Conservation (phyloP, 1,140 invertebrate genomes). For the Platorchestia sp. region DNA sequence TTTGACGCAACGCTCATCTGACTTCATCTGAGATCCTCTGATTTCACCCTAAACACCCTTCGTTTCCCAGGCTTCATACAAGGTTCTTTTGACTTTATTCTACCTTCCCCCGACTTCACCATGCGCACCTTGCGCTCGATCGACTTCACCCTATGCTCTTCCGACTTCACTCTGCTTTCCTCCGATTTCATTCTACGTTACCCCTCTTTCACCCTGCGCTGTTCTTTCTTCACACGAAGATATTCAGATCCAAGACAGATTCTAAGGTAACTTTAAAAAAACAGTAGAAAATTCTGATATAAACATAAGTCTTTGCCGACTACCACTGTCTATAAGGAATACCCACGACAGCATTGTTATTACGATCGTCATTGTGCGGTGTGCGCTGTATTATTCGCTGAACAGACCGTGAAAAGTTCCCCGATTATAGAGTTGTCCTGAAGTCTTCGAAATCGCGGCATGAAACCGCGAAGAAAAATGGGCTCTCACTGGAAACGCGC, state of each 20-base stretch:
- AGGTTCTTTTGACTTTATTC: too few species aligned
- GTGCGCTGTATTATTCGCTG: neutral
- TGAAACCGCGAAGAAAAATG: neutral
- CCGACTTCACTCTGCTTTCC: too few species aligned
- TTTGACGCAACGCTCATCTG: too few species aligned
- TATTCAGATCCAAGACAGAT: neutral
- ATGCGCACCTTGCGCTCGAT: too few species aligned
- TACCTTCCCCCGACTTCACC: too few species aligned
- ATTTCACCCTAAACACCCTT: too few species aligned
- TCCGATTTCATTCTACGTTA: too few species aligned
- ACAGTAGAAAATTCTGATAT: neutral
- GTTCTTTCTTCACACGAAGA: too few species aligned
- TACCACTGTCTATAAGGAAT: neutral
- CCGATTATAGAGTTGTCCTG: neutral
- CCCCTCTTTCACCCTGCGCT: too few species aligned
- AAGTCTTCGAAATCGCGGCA: neutral
- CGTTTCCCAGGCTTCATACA: too few species aligned
- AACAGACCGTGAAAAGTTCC: neutral
- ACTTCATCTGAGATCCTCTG: too few species aligned
- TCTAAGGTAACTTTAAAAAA: neutral
- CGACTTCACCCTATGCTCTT: too few species aligned
- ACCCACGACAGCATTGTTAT: neutral
- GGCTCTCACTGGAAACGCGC: neutral
- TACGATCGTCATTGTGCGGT: neutral
- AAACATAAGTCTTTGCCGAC: neutral